Base-by-base conservation (phyloP, 1,140 invertebrate genomes). In the Pissodes strobi region DNA sequence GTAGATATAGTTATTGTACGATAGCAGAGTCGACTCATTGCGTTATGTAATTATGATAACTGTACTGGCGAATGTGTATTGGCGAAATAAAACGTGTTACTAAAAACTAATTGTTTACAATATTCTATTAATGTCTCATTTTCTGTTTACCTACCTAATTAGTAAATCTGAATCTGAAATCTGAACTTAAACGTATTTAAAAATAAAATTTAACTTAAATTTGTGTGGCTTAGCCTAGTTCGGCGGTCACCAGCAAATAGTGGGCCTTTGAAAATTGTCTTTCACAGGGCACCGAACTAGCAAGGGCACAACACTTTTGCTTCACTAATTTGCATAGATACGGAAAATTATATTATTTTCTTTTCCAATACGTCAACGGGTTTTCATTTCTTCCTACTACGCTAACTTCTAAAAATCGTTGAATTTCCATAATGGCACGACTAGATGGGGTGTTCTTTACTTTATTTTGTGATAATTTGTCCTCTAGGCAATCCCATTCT, bases 351-450 rank as follows among this genome's bases (percentile, higher is more conserved):
- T 38, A 58, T 34, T 21, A 23, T 13, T 49, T 49, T 22, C 41
- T 43, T 45, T 22, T 66, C 63, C 55, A 66, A 38, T 45, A 60
- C 19, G 34, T 18, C 17, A 66, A 19, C 8, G 63, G 63, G 27
- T 60, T 38, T 37, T 51, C 22, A 2, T 59, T 48, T 15, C 56
- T 18, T 9, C 13, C 6, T 17, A 60, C 39, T 2, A 45, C 9
- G 12, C 19, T 21, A 15, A 46, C 45, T 22, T 66, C 63, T 5
- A 66, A 41, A 60, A 52, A 66, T 6, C 63, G 27, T 37, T 66
- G 51, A 2, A 66, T 38, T 45, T 66, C 63, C 5, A 66, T 49
- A n/a, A 66, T 39, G 0, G 63, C 56, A 9, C 43, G 43, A 19
- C 21, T 23, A 3, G 19, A 4, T 2, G 46, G 6, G 13, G 39